These are phyloP conservation scores for Thereuonema tuberculata DNA, from an alignment of 1,140 invertebrate genomes.

Conservation along the genomic window DNA sequence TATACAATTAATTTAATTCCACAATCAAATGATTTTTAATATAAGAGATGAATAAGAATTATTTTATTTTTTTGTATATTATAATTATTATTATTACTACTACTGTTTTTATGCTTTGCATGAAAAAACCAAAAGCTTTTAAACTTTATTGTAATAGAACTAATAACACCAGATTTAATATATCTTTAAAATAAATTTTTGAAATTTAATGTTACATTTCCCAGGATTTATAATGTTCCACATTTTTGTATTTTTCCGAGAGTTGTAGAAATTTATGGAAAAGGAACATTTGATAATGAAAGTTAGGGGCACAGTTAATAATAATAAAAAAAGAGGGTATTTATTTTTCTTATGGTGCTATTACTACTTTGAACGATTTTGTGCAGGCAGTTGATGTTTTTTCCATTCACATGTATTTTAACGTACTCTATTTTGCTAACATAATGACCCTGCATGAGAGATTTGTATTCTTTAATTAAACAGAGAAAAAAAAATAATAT, in stretches of 20 bases:
- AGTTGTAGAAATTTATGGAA: slow-evolving; percentile 3
- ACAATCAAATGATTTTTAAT: slow-evolving; percentile 1
- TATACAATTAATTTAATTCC: background rate
- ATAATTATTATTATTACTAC: too few relatives aligned
- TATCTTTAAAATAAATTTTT: background rate
- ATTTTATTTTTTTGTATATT: background rate
- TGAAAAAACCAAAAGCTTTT: background rate
- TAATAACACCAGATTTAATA: slow-evolving; percentile 1
- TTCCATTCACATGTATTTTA: background rate
- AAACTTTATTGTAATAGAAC: slow-evolving; percentile 3
- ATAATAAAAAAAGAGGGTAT: background rate
- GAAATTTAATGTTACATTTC: background rate
- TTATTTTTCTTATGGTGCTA: slow-evolving; percentile 4
- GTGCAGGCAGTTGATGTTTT: background rate
- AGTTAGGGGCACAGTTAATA: background rate
- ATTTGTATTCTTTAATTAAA: too few relatives aligned
- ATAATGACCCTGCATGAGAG: too few relatives aligned
- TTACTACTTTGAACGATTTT: background rate
- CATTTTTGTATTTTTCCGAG: slow-evolving; percentile 5
- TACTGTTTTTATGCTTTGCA: background rate
- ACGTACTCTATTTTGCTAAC: background rate
- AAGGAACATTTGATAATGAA: background rate
- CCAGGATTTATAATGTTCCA: slow-evolving; percentile 2
- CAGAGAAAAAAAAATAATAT: too few relatives aligned
- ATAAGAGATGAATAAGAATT: background rate